Evolutionary conservation across 2,888 invertebrate species (phyloP).

Genomic region (Nycteola revayana): DNA sequence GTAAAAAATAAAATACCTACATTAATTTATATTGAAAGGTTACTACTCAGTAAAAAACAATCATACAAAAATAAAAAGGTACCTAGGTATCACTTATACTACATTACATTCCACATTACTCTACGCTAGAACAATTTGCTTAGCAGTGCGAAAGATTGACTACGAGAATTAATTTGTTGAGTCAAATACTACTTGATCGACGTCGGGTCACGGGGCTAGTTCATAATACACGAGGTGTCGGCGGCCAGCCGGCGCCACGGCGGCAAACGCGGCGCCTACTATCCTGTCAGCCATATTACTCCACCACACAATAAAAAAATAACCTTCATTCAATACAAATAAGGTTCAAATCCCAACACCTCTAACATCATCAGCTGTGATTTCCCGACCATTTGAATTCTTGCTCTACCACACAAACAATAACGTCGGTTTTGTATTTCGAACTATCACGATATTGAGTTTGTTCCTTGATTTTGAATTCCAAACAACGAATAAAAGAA

Average conservation of each 20-base stretch:
- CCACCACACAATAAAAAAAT: slow-evolving; percentile 28
- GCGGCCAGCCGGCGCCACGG: slow-evolving; percentile 79
- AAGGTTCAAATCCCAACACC: slow-evolving; percentile 28
- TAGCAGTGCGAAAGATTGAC: too few species aligned
- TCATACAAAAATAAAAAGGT: too few species aligned
- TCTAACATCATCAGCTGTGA: slow-evolving; percentile 45
- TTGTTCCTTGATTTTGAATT: slow-evolving; percentile 75
- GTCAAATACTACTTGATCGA: slow-evolving; percentile 77
- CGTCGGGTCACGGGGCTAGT: slow-evolving; percentile 78
- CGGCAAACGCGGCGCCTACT: slow-evolving; percentile 75
- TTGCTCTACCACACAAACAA: slow-evolving; percentile 34
- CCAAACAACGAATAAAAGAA: slow-evolving; percentile 71
- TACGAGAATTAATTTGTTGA: slow-evolving; percentile 44
- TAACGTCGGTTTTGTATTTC: slow-evolving; percentile 27
- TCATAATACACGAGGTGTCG: slow-evolving; percentile 80
- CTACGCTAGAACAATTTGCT: too few species aligned
- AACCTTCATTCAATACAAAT: slow-evolving; percentile 18
- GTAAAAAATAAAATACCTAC: too few species aligned
- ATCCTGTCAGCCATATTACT: slow-evolving; percentile 62
- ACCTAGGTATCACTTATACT: too few species aligned
- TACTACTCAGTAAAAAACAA: too few species aligned
- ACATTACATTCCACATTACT: too few species aligned
- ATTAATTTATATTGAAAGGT: too few species aligned
- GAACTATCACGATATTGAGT: slow-evolving; percentile 43
- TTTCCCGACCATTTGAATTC: slow-evolving; percentile 35